Conservation (phyloP, 2,113 vertebrate species). For the Istiophorus platypterus region DNA sequence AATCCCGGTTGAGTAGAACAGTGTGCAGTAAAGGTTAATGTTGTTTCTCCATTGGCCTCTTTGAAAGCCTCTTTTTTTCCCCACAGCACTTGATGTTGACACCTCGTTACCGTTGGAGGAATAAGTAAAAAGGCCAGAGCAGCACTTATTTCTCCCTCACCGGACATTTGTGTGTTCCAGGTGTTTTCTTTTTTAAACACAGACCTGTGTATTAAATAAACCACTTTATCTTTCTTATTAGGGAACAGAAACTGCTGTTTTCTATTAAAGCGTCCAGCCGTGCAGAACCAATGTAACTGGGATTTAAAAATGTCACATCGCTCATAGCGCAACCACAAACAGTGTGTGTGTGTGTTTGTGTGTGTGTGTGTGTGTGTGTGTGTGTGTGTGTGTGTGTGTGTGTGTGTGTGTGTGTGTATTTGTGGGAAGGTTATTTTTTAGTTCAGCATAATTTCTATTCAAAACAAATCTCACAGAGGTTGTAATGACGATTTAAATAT, state of each 20-base stretch:
- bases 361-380: conserved; percentile 13
- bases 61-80: too few relatives aligned
- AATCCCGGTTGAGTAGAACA: background rate
- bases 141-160: conserved; percentile 2
- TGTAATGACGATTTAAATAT: conserved; percentile 34
- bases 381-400: conserved; percentile 5
- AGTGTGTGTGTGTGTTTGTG: background rate
- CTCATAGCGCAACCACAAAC: conserved; percentile 25
- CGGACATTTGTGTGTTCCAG: background rate
- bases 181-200: conserved; percentile 23
- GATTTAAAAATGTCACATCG: conserved; percentile 64
- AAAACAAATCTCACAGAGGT: background rate
- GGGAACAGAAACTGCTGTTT: conserved; percentile 41
- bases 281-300: conserved; percentile 41
- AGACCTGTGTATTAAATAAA: conserved; percentile 14
- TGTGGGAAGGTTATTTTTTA: background rate
- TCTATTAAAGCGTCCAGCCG: conserved; percentile 57
- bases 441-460: background rate
- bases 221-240: conserved; percentile 26
- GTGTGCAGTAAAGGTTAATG: conserved; percentile 10
- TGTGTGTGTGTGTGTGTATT: conserved; percentile 8
- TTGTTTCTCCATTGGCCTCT: conserved; percentile 5
- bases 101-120: background rate
- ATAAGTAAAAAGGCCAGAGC: background rate
- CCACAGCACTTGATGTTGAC: conserved; percentile 1